A percentile compares a stretch with the other conserved stretches of the same genome.
phyloP scores from a whole-genome alignment of 2,888 invertebrate species.

The Caenorhabditis zanzibari region DNA sequence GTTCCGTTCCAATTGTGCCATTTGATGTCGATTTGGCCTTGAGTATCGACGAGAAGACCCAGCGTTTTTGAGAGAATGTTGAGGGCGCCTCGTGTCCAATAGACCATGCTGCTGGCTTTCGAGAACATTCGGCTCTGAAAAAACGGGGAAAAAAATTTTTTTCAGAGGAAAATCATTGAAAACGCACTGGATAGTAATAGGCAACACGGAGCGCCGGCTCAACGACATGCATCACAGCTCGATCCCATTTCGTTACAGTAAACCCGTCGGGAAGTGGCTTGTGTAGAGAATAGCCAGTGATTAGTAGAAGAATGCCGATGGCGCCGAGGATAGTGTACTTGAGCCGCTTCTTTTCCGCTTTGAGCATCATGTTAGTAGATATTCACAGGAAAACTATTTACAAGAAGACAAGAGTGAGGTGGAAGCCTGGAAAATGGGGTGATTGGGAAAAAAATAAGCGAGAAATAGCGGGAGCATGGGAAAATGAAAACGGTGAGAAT shows the following conservation, averaged over 20 bases:
- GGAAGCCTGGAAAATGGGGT: slow-evolving; percentile 9
- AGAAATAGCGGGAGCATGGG: too few relatives aligned
- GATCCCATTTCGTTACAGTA: slow-evolving; percentile 68
- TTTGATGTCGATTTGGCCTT: slow-evolving; percentile 41
- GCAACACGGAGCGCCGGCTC: slow-evolving; percentile 74
- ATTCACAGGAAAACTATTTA: slow-evolving; percentile 54
- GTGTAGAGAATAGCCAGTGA: slow-evolving; percentile 59
- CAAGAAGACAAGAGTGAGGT: slow-evolving; percentile 17
- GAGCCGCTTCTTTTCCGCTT: slow-evolving; percentile 28
- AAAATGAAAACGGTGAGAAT: too few relatives aligned
- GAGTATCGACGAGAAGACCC: slow-evolving; percentile 46
- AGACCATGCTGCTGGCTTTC: slow-evolving; percentile 66
- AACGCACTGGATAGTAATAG: slow-evolving; percentile 76
- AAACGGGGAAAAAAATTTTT: too few relatives aligned
- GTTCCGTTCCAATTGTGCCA: slow-evolving; percentile 55
- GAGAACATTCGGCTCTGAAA: slow-evolving; percentile 72
- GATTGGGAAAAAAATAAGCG: background rate
- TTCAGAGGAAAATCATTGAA: background rate
- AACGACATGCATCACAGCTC: slow-evolving; percentile 72
- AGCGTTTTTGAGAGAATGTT: slow-evolving; percentile 62
- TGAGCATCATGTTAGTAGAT: slow-evolving; percentile 57
- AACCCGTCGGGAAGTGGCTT: slow-evolving; percentile 73
- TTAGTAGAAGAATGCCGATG: slow-evolving; percentile 9
- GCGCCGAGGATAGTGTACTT: slow-evolving; percentile 22
- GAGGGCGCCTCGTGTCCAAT: slow-evolving; percentile 73